Conservation (phyloP, 2,797 vertebrate genomes). For the Anniella stebbinsi region DNA sequence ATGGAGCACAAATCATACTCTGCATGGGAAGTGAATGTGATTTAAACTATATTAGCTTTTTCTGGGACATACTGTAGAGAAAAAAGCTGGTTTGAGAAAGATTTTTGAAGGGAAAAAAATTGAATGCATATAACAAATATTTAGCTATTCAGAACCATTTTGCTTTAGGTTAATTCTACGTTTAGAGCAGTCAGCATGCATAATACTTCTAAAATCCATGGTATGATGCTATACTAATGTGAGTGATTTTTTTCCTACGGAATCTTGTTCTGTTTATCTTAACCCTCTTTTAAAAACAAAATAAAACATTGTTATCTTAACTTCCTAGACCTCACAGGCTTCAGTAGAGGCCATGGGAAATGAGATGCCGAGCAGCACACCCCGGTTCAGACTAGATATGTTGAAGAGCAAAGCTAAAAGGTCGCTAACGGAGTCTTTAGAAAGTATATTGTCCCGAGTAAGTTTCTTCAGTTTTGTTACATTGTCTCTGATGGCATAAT, state of each 20-base stretch:
- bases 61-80: not conserved
- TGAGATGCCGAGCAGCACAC: conserved; percentile 81
- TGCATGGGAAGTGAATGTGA: not conserved
- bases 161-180: not conserved
- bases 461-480: conserved; percentile 56
- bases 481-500: not conserved
- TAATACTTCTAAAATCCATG: not conserved
- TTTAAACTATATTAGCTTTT: not conserved
- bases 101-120: not conserved
- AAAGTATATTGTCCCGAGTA: conserved; percentile 88
- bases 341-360: conserved; percentile 75
- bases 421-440: conserved; percentile 92
- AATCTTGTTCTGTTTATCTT: conserved; percentile 25
- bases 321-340: conserved; percentile 67
- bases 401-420: conserved; percentile 93
- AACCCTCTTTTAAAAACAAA: conserved; percentile 4
- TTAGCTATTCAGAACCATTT: not conserved
- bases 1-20: not conserved
- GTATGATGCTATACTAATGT: not conserved
- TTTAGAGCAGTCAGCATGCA: not conserved
- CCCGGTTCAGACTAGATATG: conserved; percentile 90
- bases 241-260: not conserved
- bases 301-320: conserved; percentile 35
- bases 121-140: not conserved
- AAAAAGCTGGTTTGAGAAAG: not conserved